phyloP scores from a whole-genome alignment of 2,888 invertebrate species.

The Morpho helenor region DNA sequence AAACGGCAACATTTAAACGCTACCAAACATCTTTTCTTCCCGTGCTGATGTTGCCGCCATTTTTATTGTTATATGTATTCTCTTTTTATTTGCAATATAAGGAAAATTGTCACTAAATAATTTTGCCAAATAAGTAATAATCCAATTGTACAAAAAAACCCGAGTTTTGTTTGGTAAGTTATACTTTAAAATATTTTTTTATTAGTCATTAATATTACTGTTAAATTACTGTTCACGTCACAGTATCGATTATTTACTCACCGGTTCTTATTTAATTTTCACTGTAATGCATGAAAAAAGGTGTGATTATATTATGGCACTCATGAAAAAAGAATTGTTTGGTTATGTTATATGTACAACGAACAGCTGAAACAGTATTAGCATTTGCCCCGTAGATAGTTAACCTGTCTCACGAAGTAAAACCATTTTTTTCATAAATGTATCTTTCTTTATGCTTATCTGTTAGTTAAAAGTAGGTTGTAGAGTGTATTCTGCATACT shows the following conservation, averaged over 20 bases:
- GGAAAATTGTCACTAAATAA: neutral
- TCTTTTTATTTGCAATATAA: slow-evolving; percentile 15
- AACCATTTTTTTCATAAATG: no score
- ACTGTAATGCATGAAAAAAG: neutral
- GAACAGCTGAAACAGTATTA: no score
- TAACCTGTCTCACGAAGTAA: no score
- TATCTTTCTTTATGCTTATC: no score
- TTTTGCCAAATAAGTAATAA: neutral
- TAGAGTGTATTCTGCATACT: no score
- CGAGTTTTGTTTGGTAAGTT: slow-evolving; percentile 14
- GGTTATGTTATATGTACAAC: no score
- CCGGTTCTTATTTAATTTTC: slow-evolving; percentile 7
- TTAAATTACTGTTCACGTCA: slow-evolving; percentile 33
- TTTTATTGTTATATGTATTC: slow-evolving; percentile 45
- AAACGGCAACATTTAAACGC: slow-evolving; percentile 19
- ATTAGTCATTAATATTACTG: neutral
- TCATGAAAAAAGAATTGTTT: no score
- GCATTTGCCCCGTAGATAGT: no score
- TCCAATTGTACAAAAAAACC: neutral
- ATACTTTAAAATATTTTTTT: slow-evolving; percentile 17
- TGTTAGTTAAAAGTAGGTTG: no score
- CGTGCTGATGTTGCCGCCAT: slow-evolving; percentile 56
- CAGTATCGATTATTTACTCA: slow-evolving; percentile 41
- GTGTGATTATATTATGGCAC: neutral
- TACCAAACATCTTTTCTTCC: slow-evolving; percentile 18